Evolutionary conservation across 2,113 vertebrate genomes (phyloP).

Genomic region (Pomatostomus ruficeps): DNA sequence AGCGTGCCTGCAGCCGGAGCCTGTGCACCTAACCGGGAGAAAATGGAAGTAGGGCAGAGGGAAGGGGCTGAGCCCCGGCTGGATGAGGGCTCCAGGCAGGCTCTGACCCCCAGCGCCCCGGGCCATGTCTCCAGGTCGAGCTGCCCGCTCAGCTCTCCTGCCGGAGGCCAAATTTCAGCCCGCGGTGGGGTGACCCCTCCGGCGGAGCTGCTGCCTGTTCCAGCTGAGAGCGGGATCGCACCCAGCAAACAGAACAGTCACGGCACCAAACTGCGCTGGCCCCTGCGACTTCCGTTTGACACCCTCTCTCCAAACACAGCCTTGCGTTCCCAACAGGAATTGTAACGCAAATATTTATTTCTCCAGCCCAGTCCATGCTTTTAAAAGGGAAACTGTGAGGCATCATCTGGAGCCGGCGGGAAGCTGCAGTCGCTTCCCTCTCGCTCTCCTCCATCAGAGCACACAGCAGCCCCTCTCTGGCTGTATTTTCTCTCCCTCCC

Average conservation of each 20-base stretch:
- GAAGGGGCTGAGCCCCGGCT: neutral
- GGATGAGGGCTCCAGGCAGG: neutral
- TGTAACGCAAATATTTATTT: constrained; percentile 30
- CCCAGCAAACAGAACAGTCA: neutral
- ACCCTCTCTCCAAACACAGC: constrained; percentile 21
- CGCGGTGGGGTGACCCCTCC: neutral
- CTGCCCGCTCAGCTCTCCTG: neutral
- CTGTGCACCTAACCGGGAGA: neutral
- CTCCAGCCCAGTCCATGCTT: neutral
- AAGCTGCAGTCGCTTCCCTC: neutral
- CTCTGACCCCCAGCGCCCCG: neutral
- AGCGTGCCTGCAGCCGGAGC: neutral
- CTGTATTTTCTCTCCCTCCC: neutral
- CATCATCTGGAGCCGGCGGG: neutral
- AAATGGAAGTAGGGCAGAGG: constrained; percentile 19
- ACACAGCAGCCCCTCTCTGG: neutral
- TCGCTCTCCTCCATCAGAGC: neutral
- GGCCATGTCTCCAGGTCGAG: neutral
- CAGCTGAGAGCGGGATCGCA: neutral
- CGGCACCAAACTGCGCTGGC: neutral
- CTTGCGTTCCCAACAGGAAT: neutral
- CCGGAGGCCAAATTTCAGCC: neutral
- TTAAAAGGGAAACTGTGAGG: constrained; percentile 4
- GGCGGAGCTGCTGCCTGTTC: neutral
- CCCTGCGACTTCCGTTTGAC: neutral